Percentiles rank a stretch among this genome's conserved stretches.
phyloP scores from a whole-genome alignment of 1,140 invertebrate species.

The Sesamia nonagrioides region DNA sequence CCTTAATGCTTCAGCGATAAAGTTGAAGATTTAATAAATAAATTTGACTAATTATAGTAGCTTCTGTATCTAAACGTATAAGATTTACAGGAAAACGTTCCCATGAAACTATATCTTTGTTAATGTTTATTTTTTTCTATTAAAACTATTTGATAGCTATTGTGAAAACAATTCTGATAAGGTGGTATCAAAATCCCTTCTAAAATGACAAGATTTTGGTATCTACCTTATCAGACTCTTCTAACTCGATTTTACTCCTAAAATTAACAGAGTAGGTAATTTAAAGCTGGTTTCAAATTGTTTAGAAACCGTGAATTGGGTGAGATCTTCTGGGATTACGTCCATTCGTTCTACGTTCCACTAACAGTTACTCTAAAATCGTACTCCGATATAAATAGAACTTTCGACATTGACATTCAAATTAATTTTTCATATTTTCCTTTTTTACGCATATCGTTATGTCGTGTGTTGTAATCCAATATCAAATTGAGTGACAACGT shows the following conservation, averaged over 20 bases:
- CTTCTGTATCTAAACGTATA: neutral
- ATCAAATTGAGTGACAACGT: conserved; percentile 3
- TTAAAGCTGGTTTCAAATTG: conserved; percentile 17
- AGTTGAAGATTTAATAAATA: no score
- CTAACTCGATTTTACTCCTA: conserved; percentile 5
- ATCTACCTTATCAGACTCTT: no score
- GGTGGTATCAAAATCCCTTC: neutral
- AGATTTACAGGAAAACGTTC: neutral
- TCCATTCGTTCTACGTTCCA: conserved; percentile 29
- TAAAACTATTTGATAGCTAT: neutral
- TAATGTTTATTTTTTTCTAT: no score
- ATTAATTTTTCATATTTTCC: conserved; percentile 20
- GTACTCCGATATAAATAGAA: conserved; percentile 35
- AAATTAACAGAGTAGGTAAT: neutral
- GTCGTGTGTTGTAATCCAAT: conserved; percentile 27
- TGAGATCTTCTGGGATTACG: conserved; percentile 22
- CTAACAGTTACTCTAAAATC: conserved; percentile 37
- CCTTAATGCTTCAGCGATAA: no score
- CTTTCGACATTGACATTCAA: conserved; percentile 41
- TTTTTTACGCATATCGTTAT: conserved; percentile 4
- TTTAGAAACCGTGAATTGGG: conserved; percentile 18
- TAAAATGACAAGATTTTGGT: no score
- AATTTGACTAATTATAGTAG: no score
- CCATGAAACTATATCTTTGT: neutral
- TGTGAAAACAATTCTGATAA: neutral